These are phyloP conservation scores for Styela plicata DNA, from an alignment of 23 tunicate species.

Conservation along the genomic window DNA sequence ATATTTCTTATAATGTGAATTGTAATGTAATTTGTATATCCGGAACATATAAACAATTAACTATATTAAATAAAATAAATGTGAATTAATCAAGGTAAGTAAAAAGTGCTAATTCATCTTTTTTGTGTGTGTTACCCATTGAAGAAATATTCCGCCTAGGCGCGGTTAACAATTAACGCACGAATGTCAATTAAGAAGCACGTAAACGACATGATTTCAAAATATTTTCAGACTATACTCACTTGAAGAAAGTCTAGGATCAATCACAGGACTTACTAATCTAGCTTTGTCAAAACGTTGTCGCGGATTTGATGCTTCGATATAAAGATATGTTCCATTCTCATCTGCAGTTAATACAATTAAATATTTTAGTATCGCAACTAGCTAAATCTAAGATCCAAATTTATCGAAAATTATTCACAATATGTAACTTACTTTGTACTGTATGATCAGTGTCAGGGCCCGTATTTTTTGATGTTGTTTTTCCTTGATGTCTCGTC, in stretches of 20 bases:
- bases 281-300: constrained; percentile 55
- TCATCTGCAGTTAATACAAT: constrained; percentile 22
- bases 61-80: too few relatives aligned
- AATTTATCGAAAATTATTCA: too few relatives aligned
- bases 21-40: too few relatives aligned
- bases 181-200: not conserved
- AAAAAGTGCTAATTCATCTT: too few relatives aligned
- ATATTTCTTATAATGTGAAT: too few relatives aligned
- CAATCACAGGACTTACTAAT: constrained; percentile 59
- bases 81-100: too few relatives aligned
- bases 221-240: not conserved
- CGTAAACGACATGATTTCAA: not conserved
- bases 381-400: too few relatives aligned
- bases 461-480: constrained; percentile 57
- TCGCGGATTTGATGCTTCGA: constrained; percentile 65
- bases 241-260: constrained; percentile 42
- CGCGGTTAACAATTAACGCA: too few relatives aligned
- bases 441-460: constrained; percentile 59
- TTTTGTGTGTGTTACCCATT: too few relatives aligned
- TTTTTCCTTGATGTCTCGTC: constrained; percentile 41
- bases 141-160: too few relatives aligned
- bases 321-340: constrained; percentile 51
- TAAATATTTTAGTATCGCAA: too few relatives aligned
- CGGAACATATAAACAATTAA: too few relatives aligned
- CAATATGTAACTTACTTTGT: constrained; percentile 18